Evolutionary conservation across 2,797 vertebrate genomes (phyloP).

Genomic region (Myotis vivesi): DNA sequence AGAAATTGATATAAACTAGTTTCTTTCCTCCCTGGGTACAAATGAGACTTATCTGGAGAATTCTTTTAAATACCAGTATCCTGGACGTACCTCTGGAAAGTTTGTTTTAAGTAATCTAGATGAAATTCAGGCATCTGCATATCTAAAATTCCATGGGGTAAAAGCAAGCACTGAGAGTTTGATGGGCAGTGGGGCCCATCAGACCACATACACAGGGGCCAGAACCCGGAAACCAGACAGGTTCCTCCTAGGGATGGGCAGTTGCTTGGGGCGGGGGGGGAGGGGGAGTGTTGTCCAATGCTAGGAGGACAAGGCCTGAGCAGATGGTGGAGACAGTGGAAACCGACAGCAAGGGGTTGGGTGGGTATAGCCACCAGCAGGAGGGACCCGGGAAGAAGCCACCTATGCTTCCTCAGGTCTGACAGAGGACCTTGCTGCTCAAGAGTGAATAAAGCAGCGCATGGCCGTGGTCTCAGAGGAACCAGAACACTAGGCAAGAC

Average conservation of each 20-base stretch:
- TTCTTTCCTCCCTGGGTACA: background rate
- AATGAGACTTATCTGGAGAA: background rate
- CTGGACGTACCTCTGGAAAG: background rate
- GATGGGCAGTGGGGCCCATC: background rate
- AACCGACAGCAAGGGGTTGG: background rate
- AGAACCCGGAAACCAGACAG: background rate
- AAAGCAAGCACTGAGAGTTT: background rate
- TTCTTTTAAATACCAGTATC: background rate
- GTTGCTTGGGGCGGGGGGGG: background rate
- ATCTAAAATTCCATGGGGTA: background rate
- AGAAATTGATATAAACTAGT: background rate
- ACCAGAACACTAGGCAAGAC: background rate
- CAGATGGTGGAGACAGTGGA: background rate
- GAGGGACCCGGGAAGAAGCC: accelerated
- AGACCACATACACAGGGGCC: background rate
- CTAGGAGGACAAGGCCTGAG: background rate
- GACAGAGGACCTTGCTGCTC: background rate
- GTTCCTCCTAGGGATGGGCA: background rate
- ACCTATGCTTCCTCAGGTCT: too few relatives aligned
- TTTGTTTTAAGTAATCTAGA: background rate
- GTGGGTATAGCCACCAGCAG: accelerated
- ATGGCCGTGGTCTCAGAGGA: background rate
- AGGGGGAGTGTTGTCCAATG: background rate
- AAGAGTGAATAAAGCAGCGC: background rate
- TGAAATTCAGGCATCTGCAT: background rate